These are phyloP conservation scores for Acanthopleura granulata DNA, from an alignment of 2,888 invertebrate species.

Conservation along the genomic window DNA sequence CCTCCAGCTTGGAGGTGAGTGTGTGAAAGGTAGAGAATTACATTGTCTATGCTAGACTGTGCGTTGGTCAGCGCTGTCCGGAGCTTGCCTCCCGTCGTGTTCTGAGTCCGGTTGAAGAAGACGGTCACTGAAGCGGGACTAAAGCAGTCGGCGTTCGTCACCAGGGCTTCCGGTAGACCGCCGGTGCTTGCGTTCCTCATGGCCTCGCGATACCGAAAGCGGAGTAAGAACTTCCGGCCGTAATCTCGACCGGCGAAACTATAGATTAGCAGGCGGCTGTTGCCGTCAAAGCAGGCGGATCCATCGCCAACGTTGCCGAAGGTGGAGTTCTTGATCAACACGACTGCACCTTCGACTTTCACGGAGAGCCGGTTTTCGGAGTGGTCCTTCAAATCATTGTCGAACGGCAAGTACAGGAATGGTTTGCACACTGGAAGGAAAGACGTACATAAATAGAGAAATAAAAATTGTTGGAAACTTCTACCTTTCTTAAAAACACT, in stretches of 20 bases:
- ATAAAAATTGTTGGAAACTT: too few relatives aligned
- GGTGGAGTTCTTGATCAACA: neutral
- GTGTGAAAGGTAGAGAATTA: neutral
- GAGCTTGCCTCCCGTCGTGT: neutral
- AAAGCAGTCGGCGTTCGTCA: neutral
- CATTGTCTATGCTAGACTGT: neutral
- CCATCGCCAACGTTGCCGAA: constrained; percentile 7
- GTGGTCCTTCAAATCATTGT: constrained; percentile 11
- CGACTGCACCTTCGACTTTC: neutral
- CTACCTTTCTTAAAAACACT: too few relatives aligned
- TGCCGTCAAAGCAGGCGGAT: constrained; percentile 7
- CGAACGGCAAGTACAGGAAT: neutral
- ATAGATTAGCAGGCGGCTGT: neutral
- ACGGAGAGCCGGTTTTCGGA: neutral
- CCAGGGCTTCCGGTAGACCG: neutral
- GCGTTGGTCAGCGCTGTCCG: neutral
- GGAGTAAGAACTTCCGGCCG: neutral
- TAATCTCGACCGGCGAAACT: neutral
- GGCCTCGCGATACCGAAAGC: neutral
- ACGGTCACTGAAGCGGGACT: neutral
- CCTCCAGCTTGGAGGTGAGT: too few relatives aligned
- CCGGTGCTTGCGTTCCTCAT: neutral
- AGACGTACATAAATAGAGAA: too few relatives aligned
- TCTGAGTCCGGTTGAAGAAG: neutral
- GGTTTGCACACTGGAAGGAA: neutral